Evolutionary conservation across 2,888 invertebrate genomes (phyloP).

Genomic region (Drosophila nr. medialis): DNA sequence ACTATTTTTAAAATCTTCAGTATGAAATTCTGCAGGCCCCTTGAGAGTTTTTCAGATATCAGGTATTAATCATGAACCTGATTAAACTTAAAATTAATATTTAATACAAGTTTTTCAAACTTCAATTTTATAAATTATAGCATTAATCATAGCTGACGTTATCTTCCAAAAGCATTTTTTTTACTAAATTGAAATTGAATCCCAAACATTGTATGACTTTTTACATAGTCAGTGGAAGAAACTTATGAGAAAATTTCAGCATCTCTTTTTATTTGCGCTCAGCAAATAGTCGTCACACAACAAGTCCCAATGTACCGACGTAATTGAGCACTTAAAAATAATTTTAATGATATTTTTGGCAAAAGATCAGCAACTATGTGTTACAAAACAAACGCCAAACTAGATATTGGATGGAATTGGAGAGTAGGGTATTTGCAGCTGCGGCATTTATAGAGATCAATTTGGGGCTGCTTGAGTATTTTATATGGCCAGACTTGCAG

Average conservation of each 20-base stretch:
- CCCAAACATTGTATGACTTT: background rate
- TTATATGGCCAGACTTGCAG: conserved; percentile 78
- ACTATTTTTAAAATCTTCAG: background rate
- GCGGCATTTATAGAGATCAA: conserved; percentile 38
- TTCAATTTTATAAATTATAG: background rate
- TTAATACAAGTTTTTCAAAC: background rate
- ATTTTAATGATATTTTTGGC: conserved; percentile 6
- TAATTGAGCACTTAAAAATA: conserved; percentile 1
- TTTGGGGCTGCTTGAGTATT: conserved; percentile 51
- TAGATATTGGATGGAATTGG: background rate
- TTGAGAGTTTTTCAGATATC: background rate
- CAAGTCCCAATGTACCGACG: background rate
- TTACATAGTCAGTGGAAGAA: background rate
- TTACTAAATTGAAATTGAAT: background rate
- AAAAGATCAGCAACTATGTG: background rate
- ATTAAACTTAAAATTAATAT: background rate
- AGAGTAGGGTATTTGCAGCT: conserved; percentile 43
- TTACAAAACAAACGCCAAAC: background rate
- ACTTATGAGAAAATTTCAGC: background rate
- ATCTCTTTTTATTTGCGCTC: background rate
- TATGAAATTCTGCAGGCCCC: background rate
- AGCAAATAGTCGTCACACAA: background rate
- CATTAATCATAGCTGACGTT: background rate
- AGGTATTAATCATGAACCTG: background rate
- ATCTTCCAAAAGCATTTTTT: background rate